These are phyloP conservation scores for Argyresthia goedartella DNA, from an alignment of 2,888 invertebrate species.

Conservation along the genomic window DNA sequence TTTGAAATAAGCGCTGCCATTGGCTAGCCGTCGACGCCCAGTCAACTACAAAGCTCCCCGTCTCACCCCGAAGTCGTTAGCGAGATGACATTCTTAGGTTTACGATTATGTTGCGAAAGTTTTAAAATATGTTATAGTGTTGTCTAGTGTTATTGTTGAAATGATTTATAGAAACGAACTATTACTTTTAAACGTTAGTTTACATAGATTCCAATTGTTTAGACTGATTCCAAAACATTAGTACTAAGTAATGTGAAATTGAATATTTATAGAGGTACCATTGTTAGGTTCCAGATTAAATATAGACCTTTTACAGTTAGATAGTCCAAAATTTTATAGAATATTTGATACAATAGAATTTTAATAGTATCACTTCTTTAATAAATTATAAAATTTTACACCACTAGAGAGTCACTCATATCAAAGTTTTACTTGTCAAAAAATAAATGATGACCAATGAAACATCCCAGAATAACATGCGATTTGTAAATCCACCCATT, in stretches of 20 bases:
- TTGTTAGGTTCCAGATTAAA: too few species aligned
- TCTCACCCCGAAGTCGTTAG: conserved; percentile 29
- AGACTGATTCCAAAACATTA: too few species aligned
- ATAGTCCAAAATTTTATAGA: neutral
- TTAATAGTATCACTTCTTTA: too few species aligned
- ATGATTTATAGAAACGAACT: neutral
- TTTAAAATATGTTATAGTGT: neutral
- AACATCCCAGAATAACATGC: conserved; percentile 23
- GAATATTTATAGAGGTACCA: too few species aligned
- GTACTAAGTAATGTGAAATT: neutral
- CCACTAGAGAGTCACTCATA: too few species aligned
- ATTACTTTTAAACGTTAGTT: too few species aligned
- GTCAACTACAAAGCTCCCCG: conserved; percentile 51
- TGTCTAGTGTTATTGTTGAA: neutral
- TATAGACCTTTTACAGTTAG: neutral
- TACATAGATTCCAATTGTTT: too few species aligned
- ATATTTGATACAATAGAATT: neutral
- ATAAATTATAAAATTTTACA: too few species aligned
- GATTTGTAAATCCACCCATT: neutral
- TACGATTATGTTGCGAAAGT: conserved; percentile 20
- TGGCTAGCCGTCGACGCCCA: conserved; percentile 50
- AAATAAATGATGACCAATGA: neutral
- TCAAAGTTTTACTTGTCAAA: neutral
- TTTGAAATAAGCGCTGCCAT: conserved; percentile 22
- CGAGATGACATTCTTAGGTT: conserved; percentile 66